Evolutionary conservation across 2,797 vertebrate species (phyloP), one percentile per base, ranked within the genome.

Genomic region (Rhinichthys osculus): DNA sequence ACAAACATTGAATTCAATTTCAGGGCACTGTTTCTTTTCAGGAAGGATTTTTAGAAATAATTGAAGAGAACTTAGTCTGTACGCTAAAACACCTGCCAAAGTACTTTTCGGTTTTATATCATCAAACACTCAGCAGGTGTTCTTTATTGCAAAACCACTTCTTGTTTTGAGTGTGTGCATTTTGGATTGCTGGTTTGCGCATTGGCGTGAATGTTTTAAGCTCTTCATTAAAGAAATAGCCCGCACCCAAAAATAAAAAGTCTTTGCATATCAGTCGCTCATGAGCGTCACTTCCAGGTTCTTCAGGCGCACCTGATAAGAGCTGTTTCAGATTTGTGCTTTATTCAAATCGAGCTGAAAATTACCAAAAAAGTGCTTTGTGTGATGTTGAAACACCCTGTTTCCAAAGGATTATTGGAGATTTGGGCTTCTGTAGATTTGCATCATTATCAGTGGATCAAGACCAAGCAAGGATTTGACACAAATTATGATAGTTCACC

Each of bases 1-100:
- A 82, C 79, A 85, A 82, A 66, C 81, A 83, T 23, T 35, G 62
- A 73, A 64, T 82, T 80, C 57, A 88, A 85, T 88, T 88, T 69
- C 38, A 88, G 66, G 69, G 19, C 35, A 78, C 40, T 78, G 35
- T 71, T 85, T 88, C 30, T 86, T 71, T 54, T 50, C n/a, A 44
- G 57, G 35, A 79, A 83, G 77, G 69, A 30, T 73, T 77, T 77
- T 78, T 69, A 17, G 42, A 83, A 85, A 72, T 83, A 72, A 85
- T 54, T 85, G 66, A 52, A 40, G 57, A 83, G 50, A 85, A 83
- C 69, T 40, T 54, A 59, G 52, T 73, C 3, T 3, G 13, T 50
- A 78, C 50, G 35, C 27, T 71, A 81, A 50, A 64, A 70, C 72
- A 88, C 83, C 67, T 76, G 70, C 19, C 62, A 16, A 52, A 14